Conservation (phyloP, 1,140 invertebrate species). For the Papilio glaucus region DNA sequence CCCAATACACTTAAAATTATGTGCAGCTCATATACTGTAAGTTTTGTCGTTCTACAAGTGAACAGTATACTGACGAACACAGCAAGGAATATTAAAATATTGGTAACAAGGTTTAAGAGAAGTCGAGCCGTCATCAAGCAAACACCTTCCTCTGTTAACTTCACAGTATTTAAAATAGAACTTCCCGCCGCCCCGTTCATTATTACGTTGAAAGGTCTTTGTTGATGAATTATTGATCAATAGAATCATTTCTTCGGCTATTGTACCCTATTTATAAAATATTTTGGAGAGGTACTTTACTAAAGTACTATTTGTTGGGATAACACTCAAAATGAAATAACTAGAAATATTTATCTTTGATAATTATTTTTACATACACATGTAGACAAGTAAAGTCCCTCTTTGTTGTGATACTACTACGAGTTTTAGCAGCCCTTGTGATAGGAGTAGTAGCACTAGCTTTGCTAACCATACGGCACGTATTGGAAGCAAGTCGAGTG, state of each 20-base stretch:
- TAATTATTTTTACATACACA: background rate
- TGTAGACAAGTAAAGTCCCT: background rate
- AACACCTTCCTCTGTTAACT: background rate
- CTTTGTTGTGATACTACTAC: too few species aligned
- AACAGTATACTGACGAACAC: conserved; percentile 45
- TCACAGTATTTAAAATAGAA: background rate
- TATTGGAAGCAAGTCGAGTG: too few species aligned
- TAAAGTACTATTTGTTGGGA: background rate
- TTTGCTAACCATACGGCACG: too few species aligned
- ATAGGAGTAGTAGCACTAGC: too few species aligned
- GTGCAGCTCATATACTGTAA: conserved; percentile 44
- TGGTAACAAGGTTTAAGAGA: conserved; percentile 40
- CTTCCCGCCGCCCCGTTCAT: background rate
- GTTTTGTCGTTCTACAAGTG: conserved; percentile 34
- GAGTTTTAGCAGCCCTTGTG: too few species aligned
- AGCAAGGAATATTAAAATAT: conserved; percentile 44
- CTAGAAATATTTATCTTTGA: conserved; percentile 7
- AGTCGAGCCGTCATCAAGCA: background rate
- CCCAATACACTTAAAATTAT: conserved; percentile 52
- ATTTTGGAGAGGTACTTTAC: conserved; percentile 2
- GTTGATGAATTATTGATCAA: background rate
- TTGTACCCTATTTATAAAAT: conserved; percentile 25
- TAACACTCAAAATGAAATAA: conserved; percentile 1
- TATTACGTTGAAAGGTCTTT: background rate
- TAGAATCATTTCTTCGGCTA: background rate